Evolutionary conservation across 2,113 vertebrate species (phyloP).

Genomic region (Panthera tigris): DNA sequence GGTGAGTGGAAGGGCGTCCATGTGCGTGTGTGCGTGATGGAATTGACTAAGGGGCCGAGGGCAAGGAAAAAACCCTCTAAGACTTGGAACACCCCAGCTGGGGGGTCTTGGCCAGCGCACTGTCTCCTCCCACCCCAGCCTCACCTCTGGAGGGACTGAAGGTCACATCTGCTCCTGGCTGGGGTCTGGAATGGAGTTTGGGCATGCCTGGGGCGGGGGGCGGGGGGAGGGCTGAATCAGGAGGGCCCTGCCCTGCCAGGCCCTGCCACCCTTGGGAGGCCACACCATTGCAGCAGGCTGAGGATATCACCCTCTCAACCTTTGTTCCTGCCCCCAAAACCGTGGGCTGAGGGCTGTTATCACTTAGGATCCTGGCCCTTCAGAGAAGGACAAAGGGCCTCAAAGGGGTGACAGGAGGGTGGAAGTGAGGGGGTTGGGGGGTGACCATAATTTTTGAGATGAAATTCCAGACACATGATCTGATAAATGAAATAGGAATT

Average conservation of each 20-base stretch:
- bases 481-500: background rate
- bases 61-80: background rate
- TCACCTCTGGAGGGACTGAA: background rate
- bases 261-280: background rate
- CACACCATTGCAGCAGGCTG: background rate
- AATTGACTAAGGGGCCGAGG: background rate
- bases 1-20: background rate
- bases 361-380: background rate
- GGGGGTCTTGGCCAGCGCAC: background rate
- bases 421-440: background rate
- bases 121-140: background rate
- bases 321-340: background rate
- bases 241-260: background rate
- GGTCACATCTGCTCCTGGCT: constrained; percentile 63
- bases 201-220: background rate
- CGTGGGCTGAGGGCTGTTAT: background rate
- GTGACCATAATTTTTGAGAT: background rate
- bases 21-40: background rate
- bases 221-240: constrained; percentile 16
- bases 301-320: background rate
- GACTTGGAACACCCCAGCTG: background rate
- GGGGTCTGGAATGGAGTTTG: constrained; percentile 4
- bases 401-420: background rate
- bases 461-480: background rate
- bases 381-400: background rate